Evolutionary conservation across 2,113 vertebrate species (phyloP).

Genomic region (Protomyctophum bolini): DNA sequence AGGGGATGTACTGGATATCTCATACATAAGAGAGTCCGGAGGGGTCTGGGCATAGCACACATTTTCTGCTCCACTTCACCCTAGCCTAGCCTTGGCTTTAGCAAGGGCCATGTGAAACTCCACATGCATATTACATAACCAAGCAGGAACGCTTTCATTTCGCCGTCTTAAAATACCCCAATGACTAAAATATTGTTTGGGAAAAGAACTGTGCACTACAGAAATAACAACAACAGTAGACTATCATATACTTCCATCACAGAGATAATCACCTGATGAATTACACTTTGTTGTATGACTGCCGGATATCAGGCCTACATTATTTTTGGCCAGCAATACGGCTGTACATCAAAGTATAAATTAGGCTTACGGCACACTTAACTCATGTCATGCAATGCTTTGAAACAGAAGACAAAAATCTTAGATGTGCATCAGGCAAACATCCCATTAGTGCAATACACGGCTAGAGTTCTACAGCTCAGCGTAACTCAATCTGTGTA

Average conservation of each 20-base stretch:
- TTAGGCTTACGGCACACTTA: background rate
- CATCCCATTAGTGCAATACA: constrained; percentile 34
- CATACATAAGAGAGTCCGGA: constrained; percentile 22
- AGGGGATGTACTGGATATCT: constrained; percentile 24
- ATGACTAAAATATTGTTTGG: constrained; percentile 28
- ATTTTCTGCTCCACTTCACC: constrained; percentile 70
- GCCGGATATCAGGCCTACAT: no score
- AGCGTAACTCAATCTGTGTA: background rate
- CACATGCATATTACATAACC: constrained; percentile 44
- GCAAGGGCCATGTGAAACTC: constrained; percentile 35
- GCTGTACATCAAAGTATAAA: no score
- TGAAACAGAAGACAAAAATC: background rate
- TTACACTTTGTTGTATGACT: background rate
- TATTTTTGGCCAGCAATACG: no score
- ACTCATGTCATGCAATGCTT: constrained; percentile 11
- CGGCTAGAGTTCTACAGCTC: constrained; percentile 16
- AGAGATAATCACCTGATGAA: constrained; percentile 15
- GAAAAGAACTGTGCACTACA: constrained; percentile 26
- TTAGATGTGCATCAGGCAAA: constrained; percentile 18
- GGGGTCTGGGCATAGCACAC: constrained; percentile 37
- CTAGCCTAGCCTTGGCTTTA: constrained; percentile 14
- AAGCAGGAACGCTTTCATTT: constrained; percentile 14
- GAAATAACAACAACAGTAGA: background rate
- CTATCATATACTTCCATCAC: background rate
- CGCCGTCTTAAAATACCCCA: constrained; percentile 18